phyloP scores from a whole-genome alignment of 1,140 invertebrate genomes.

The Octopus bimaculoides region DNA sequence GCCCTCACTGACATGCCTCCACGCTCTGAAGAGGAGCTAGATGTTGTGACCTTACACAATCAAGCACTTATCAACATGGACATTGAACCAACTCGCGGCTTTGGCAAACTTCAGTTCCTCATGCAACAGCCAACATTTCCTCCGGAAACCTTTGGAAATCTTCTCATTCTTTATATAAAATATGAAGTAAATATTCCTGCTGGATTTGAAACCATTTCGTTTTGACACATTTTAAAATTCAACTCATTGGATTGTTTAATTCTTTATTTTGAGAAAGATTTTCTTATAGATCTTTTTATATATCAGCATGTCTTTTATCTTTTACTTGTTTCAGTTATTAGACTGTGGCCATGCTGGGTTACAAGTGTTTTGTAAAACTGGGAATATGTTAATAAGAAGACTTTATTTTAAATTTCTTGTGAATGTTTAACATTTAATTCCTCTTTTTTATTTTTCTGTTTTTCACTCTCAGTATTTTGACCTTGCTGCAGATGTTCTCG shows the following conservation, averaged over 20 bases:
- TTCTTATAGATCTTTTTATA: too few relatives aligned
- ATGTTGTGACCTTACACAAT: conserved; percentile 97
- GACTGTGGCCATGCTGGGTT: too few relatives aligned
- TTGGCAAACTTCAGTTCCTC: conserved; percentile 96
- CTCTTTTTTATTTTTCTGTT: not conserved
- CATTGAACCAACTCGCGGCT: conserved; percentile 83
- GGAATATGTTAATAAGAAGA: too few relatives aligned
- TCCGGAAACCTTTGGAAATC: conserved; percentile 95
- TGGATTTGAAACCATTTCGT: not conserved
- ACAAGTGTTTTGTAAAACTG: too few relatives aligned
- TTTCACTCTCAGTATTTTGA: conserved; percentile 75
- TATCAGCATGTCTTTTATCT: too few relatives aligned
- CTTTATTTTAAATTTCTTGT: too few relatives aligned
- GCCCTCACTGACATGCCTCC: conserved; percentile 98
- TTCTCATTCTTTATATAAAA: conserved; percentile 90
- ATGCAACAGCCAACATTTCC: conserved; percentile 92
- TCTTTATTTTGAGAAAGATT: too few relatives aligned
- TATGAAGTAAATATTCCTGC: conserved; percentile 68
- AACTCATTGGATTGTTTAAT: not conserved
- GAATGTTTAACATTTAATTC: not conserved
- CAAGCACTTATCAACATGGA: conserved; percentile 95
- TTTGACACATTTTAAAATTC: not conserved
- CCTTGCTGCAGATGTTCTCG: conserved; percentile 94
- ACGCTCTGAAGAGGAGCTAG: conserved; percentile 89
- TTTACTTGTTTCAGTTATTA: too few relatives aligned